Conservation (phyloP, 2,797 vertebrate genomes). For the Sebastes variabilis region DNA sequence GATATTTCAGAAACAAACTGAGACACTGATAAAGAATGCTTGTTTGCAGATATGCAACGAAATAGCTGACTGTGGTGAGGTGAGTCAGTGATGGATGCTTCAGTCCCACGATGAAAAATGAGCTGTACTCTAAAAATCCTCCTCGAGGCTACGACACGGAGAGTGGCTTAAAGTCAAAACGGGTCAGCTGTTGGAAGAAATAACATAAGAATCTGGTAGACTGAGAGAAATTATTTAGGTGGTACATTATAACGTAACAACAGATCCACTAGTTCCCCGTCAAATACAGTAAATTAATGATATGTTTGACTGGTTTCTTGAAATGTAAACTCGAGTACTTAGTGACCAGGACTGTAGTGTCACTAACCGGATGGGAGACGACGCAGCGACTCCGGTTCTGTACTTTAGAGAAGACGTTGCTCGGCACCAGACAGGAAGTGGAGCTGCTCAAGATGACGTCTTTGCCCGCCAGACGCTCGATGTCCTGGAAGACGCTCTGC, state of each 20-base stretch:
- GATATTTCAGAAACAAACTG: neutral
- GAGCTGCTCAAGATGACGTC: conserved; percentile 92
- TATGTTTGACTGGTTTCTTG: no score
- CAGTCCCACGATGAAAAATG: no score
- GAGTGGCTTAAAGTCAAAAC: no score
- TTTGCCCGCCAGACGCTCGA: conserved; percentile 85
- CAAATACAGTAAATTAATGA: neutral
- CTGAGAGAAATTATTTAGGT: no score
- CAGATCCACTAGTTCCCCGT: neutral
- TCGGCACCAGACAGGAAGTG: conserved; percentile 93
- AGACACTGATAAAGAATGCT: neutral
- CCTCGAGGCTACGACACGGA: no score
- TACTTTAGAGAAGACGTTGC: conserved; percentile 88
- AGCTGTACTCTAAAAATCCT: no score
- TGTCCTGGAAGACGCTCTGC: conserved; percentile 86
- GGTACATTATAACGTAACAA: no score
- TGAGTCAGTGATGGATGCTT: no score
- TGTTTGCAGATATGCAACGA: neutral
- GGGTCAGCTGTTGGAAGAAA: no score
- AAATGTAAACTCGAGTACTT: neutral
- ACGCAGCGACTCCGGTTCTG: conserved; percentile 89
- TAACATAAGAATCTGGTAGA: no score
- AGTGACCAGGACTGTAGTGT: no score
- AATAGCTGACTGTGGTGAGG: neutral
- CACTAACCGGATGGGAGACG: conserved; percentile 92